phyloP scores from a whole-genome alignment of 2,113 vertebrate species.

The Syrrhaptes paradoxus region DNA sequence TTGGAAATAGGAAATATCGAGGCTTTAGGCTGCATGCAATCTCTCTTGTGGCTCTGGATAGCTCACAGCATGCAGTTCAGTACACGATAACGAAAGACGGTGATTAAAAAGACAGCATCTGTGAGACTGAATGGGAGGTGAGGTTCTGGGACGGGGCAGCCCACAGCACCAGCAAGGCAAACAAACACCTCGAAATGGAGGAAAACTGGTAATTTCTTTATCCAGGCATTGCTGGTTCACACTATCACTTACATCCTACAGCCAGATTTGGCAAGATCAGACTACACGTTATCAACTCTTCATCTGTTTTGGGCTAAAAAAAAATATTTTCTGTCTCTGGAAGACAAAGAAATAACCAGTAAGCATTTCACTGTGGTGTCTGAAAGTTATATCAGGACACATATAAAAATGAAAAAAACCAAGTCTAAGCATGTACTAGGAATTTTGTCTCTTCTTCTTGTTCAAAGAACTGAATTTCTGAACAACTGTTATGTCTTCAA shows the following conservation, averaged over 20 bases:
- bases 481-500: neutral
- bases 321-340: no score
- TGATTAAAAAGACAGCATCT: neutral
- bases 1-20: neutral
- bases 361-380: neutral
- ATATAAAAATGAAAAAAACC: fast-evolving
- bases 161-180: neutral
- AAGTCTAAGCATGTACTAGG: neutral
- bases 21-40: neutral
- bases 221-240: neutral
- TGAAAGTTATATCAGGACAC: neutral
- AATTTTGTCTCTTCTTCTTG: no score
- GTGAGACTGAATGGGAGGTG: no score
- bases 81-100: fast-evolving
- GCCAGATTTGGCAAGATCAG: neutral
- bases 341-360: neutral
- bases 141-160: no score
- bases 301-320: neutral
- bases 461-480: neutral
- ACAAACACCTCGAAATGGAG: neutral
- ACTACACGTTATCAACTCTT: neutral
- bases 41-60: neutral
- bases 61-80: neutral
- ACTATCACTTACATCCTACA: neutral
- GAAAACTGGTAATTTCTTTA: neutral